phyloP scores from a whole-genome alignment of 2,113 vertebrate species.

The Centrocercus urophasianus region DNA sequence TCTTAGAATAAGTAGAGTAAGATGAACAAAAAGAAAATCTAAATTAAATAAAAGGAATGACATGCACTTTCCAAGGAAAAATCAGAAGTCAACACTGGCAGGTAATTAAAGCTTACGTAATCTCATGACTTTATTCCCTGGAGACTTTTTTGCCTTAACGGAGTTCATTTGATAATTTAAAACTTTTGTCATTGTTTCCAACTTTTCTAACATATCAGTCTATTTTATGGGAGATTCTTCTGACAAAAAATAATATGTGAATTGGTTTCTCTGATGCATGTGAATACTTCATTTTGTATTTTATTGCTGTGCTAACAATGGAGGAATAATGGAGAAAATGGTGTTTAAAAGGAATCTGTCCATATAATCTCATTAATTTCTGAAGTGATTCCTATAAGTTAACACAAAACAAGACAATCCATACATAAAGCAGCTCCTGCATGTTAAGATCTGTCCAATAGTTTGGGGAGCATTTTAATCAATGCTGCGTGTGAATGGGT shows the following conservation, averaged over 20 bases:
- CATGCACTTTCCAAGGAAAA: constrained; percentile 46
- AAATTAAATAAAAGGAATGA: constrained; percentile 46
- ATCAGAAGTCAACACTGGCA: constrained; percentile 47
- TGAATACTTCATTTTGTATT: neutral
- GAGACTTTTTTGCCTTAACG: constrained; percentile 52
- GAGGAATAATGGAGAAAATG: neutral
- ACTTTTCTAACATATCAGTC: neutral
- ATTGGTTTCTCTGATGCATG: neutral
- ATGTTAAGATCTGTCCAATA: neutral
- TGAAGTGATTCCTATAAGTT: neutral
- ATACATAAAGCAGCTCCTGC: neutral
- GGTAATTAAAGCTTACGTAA: constrained; percentile 66
- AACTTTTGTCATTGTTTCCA: constrained; percentile 3
- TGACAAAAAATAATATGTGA: neutral
- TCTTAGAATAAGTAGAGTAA: neutral
- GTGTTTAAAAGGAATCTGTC: neutral
- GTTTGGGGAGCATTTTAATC: constrained; percentile 11
- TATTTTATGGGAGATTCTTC: neutral
- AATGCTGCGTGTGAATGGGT: neutral
- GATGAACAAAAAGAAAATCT: constrained; percentile 14
- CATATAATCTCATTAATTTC: neutral
- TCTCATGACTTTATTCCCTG: constrained; percentile 41
- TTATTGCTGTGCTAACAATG: neutral
- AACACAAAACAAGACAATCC: neutral
- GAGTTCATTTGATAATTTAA: constrained; percentile 49